Evolutionary conservation across 2,797 vertebrate species (phyloP).

Genomic region (Balearica regulorum): DNA sequence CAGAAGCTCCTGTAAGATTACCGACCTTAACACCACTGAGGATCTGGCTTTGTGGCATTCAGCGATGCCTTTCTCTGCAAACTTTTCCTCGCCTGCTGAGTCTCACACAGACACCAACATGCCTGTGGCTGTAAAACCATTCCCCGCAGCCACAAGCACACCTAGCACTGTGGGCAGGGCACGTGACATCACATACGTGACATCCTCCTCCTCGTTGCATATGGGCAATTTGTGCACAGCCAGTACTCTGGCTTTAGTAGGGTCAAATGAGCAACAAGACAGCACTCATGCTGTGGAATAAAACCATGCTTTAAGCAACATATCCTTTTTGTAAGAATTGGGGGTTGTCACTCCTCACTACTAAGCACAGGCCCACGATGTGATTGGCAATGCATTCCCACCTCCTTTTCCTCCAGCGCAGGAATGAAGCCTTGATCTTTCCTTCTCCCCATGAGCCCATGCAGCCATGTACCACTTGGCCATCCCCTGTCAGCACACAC

Average conservation of each 20-base stretch:
- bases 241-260: background rate
- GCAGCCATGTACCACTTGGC: background rate
- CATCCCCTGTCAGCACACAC: background rate
- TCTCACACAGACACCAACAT: background rate
- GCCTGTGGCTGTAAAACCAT: background rate
- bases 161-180: background rate
- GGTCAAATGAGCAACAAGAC: background rate
- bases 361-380: background rate
- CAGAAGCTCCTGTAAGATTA: background rate
- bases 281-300: background rate
- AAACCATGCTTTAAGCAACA: background rate
- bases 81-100: background rate
- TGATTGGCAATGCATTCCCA: background rate
- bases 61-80: background rate
- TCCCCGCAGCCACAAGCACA: background rate
- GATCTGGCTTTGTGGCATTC: background rate
- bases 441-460: background rate
- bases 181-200: too few relatives aligned
- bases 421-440: background rate
- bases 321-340: background rate
- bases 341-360: background rate
- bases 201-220: too few relatives aligned
- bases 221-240: too few relatives aligned
- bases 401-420: background rate
- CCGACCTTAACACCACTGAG: background rate